Base-by-base conservation (phyloP, 2,888 invertebrate species). In the Drosophila fungiperda region DNA sequence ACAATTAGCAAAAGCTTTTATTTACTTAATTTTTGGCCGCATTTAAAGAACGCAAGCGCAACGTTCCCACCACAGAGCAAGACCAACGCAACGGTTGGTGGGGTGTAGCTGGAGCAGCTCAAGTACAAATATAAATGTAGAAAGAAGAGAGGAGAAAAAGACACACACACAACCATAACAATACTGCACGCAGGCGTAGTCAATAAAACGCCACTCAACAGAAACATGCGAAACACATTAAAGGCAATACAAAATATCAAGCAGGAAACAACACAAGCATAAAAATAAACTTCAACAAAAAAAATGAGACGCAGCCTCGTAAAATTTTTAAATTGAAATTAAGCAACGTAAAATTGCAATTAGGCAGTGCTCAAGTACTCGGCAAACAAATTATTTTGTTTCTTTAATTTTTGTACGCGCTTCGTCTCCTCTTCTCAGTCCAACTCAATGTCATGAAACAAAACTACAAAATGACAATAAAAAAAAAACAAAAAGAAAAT, bases 211-310 rank as follows among this genome's bases (percentile, higher is more conserved):
- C 81, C 78, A 77, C 78, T 78, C 74, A 77, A 77, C 73, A 71
- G 67, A 79, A 87, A 86, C 85, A 86, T 87, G 89, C 87, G 87
- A 86, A 86, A 80, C 78, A 86, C 85, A 86, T 86, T 86, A 86
- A 89, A 86, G 82, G 79, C 79, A 89, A 89, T 89, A 89, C 45
- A 83, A 83, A 82, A 87, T 87, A 87, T 86, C 85, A 89, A 89
- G 89, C 85, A 89, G 89, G 89, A 86, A 86, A 74, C 73, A 48
- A 69, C 63, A 72, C 53, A 70, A 64, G 42, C 33, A 50, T 32
- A 33, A 55, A 68, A 52, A 36, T 40, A 61, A 62, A 55, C 20
- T 26, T 26, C 8, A 36, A 54, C 35, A 36, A 53, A 61, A 48
- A 36, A 32, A 42, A 64, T 59, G 35, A 59, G 52, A 57, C 48